Base-by-base conservation (phyloP, 2,797 vertebrate species). In the Dallia pectoralis region DNA sequence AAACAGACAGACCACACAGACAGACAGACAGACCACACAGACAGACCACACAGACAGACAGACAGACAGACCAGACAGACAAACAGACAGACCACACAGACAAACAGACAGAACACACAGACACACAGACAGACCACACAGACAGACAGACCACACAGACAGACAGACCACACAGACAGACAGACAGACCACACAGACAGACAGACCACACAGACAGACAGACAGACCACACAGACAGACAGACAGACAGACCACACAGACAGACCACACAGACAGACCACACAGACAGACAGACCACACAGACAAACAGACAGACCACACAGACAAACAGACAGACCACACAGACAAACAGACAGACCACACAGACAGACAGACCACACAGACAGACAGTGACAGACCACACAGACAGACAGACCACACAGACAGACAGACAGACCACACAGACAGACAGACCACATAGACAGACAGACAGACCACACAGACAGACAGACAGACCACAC, bases 121-220 rank as follows among this genome's bases (percentile, higher is more conserved):
- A 44, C 40, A 14, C 40, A 44, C 40, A 44, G n/a, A n/a, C n/a
- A n/a, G n/a, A n/a, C n/a, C n/a, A 79, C 47, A 74, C 67, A 81
- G 8, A 40, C 32, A 40, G 32, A 61, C 29, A 73, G 18, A 71
- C 48, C 74, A n/a, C n/a, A n/a, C 40, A 44, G 1, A 14, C 40
- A 44, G 9, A 44, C 40, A 14, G 9, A 44, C 40, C 11, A 79
- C 47, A 74, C 67, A 81, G 8, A 40, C 32, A 40, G 32, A 61
- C 29, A 73, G 18, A 71, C 48, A 76, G n/a, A n/a, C n/a, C 40
- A 44, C 9, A 14, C 40, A 44, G 9, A 44, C 40, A 14, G 9
- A 44, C 40, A 44, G n/a, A n/a, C n/a, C n/a, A 79, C 47, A 74
- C 67, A 81, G 8, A 40, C 32, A 40, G 32, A 61, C 29, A 73